These are phyloP conservation scores for Hemibagrus guttatus DNA, from an alignment of 2,797 vertebrate genomes.

Conservation along the genomic window DNA sequence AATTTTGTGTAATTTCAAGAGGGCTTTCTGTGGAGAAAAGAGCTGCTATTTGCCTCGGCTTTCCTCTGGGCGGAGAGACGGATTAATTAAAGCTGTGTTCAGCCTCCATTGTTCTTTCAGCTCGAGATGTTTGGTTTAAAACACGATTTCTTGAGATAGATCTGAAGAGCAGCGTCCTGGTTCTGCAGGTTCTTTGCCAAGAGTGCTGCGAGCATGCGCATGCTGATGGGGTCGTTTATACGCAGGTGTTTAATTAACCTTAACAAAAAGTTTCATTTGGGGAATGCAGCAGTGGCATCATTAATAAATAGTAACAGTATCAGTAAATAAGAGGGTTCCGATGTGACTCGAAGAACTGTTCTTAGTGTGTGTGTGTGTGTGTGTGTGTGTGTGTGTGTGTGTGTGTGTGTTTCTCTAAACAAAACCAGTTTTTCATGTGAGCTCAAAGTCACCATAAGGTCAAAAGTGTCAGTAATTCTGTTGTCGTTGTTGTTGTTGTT, in stretches of 20 bases:
- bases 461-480: too few species aligned
- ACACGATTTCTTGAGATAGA: constrained; percentile 34
- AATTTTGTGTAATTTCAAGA: constrained; percentile 75
- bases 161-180: constrained; percentile 35
- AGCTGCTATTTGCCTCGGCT: constrained; percentile 51
- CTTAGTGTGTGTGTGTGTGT: neutral
- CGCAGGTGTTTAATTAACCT: neutral
- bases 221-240: neutral
- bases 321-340: neutral
- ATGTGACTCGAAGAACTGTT: neutral
- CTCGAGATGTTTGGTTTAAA: constrained; percentile 5
- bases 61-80: constrained; percentile 32
- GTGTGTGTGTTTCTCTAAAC: neutral
- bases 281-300: too few species aligned
- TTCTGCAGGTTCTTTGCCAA: neutral
- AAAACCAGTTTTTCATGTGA: too few species aligned
- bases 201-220: neutral
- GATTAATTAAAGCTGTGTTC: constrained; percentile 22
- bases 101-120: constrained; percentile 11
- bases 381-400: neutral
- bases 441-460: too few species aligned
- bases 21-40: constrained; percentile 63
- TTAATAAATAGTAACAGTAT: neutral
- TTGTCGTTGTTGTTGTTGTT: too few species aligned
- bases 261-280: neutral